Base-by-base conservation (phyloP, 2,797 vertebrate genomes). In the Taenioides sp. region DNA sequence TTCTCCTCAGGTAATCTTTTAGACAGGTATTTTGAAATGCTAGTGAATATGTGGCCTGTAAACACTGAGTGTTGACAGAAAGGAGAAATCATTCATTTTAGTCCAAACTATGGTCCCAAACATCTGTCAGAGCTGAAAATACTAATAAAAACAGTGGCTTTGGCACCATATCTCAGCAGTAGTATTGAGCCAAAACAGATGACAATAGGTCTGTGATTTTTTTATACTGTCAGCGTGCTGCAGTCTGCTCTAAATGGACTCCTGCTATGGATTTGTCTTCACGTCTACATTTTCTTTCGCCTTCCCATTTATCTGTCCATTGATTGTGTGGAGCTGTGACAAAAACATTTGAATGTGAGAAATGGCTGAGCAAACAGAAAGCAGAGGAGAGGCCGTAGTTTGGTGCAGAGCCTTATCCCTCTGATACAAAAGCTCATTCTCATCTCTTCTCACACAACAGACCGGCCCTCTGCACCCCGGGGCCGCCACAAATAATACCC, bases 401-500 rank as follows among this genome's bases (percentile, higher is more conserved):
- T 88, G 28, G 69, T 71, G 74, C 52, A 57, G 71, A 84, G 87
- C 72, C 81, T 87, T 82, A 88, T 91, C 84, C 86, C 79, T 81
- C 73, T 37, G 78, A 86, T 74, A 89, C 80, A 87, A 83, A 84
- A 76, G 80, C 87, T 82, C 80, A 59, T 81, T 86, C 85, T 89
- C 87, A 91, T 90, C 84, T 80, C 80, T 76, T 75, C 65, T 87
- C 63, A 87, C 81, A 91, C 87, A 89, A 90, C 74, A 69, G 69
- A 80, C 67, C 37, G 73, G 67, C 67, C 76, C 76, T 71, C 73
- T 34, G 76, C 72, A 78, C 87, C 85, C 83, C 69, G 61, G 87
- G 87, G 84, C 81, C 84, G 78, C 87, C 82, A 79, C 82, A 87
- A 80, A 91, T 86, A 91, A 89, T 84, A 83, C 80, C 83, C 86